A percentile compares a stretch with the other conserved stretches of the same genome.
These are phyloP conservation scores for Cyprinus carpio DNA, from an alignment of 2,113 vertebrate genomes.

Conservation along the genomic window DNA sequence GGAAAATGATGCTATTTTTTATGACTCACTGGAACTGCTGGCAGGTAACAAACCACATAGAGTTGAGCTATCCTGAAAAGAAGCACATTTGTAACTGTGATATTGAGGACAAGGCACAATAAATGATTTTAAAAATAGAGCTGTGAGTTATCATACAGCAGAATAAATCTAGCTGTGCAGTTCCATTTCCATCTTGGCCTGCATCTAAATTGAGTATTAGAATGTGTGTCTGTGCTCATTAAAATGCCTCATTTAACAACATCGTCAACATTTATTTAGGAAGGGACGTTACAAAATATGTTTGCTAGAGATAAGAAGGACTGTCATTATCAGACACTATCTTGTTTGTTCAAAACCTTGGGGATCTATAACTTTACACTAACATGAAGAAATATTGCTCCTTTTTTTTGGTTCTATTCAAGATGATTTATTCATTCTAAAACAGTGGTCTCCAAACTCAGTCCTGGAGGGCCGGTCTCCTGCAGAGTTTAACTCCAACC, in stretches of 20 bases:
- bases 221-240: constrained; percentile 14
- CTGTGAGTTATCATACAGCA: not conserved
- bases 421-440: not conserved
- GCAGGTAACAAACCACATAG: constrained; percentile 83
- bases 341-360: constrained; percentile 4
- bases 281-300: constrained; percentile 8
- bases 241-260: constrained; percentile 35
- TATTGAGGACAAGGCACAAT: not conserved
- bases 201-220: constrained; percentile 25
- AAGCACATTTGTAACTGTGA: constrained; percentile 9
- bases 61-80: constrained; percentile 84
- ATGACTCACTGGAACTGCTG: constrained; percentile 88
- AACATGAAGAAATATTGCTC: not conserved
- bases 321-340: not conserved
- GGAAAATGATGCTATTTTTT: not conserved
- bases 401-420: not conserved
- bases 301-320: constrained; percentile 6
- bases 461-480: too few relatives aligned
- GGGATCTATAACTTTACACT: not conserved
- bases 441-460: too few relatives aligned
- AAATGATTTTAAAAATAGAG: not conserved
- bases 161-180: not conserved
- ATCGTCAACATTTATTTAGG: constrained; percentile 26
- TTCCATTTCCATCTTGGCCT: constrained; percentile 28
- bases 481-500: too few relatives aligned